Base-by-base conservation (phyloP, 2,113 vertebrate species). In the Mugil cephalus region DNA sequence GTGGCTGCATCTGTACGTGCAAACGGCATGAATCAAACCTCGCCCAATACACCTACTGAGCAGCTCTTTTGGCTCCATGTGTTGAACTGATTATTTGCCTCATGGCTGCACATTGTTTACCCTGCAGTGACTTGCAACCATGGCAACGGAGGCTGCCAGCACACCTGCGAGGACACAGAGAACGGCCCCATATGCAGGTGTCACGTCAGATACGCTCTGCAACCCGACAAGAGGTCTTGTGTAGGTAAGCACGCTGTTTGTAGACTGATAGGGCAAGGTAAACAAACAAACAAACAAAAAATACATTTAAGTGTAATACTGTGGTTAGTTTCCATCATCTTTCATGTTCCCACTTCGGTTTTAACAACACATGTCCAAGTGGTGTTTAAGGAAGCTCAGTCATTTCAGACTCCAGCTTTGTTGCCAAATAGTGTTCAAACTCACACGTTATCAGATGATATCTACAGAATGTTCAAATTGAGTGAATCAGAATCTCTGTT, bases 141-240 rank as follows among this genome's bases (percentile, higher is more conserved):
- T 52, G 98, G 98, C 38, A 99, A 99, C 0, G 98, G 98, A 52
- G 97, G 96, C 71, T 99, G 98, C 87, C 98, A 99, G 86, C 98
- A 99, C 89, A 93, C 90, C 1, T 99, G 98, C 47, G 97, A 98
- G 51, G 98, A 99, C 88, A 95, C 96, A 0, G 95, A 96, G 45
- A 87, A 92, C 0, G 96, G 97, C 12, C 96, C 96, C 0, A 68
- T 96, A 52, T 99, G 98, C 90, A 95, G 94, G 70, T 99, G 98
- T 86, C 98, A 99, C 69, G 88, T 91, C 83, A 96, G 95, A 76
- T 99, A 98, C 84, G 85, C 90, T 48, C 90, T 97, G 87, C 96
- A 97, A 1, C 18, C 80, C 3, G 96, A 98, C 88, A 95, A 94
- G 65, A 96, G 92, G 86, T 95, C 95, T 45, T 99, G 98, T 89